Base-by-base conservation (phyloP, 2,888 invertebrate species). In the Panopea generosa region DNA sequence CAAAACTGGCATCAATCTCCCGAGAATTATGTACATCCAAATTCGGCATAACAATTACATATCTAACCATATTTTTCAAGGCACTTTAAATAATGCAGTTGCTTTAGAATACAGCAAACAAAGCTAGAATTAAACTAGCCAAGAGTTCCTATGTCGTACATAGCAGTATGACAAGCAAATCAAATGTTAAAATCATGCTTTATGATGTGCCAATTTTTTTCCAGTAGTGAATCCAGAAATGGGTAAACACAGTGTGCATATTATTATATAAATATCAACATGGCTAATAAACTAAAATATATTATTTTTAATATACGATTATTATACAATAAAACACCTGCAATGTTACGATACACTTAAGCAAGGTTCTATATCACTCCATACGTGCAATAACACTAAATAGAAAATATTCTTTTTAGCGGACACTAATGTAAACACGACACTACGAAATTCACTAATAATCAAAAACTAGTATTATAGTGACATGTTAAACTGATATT, bases 341-440 rank as follows among this genome's bases (percentile, higher is more conserved):
- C 61, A 61, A 61, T 61, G 61, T 61, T 61, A 61, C 6, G 20
- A 61, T 43, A 47, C 26, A 33, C 49, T 49, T 26, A 29, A 61
- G 33, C 22, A 61, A 61, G 49, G 49, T 50, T 47, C 49, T 47
- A 47, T 26, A n/a, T 50, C 50, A 61, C 61, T 50, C 61, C 9
- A 47, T 29, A 20, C 50, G 49, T 49, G 49, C 49, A 20, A 29
- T 60, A 29, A 47, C 26, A 7, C 27, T n/a, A 14, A 27, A 29
- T 49, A 61, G 49, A 29, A 26, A 47, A 50, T 27, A 53, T 47
- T 29, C 47, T 50, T 50, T 7, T 49, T 33, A 50, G 61, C 61
- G 27, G 29, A 61, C 27, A 61, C 61, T 61, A 61, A 18, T 47
- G 22, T 61, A 61, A 20, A 61, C 49, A 50, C 45, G 11, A 47